phyloP scores from a whole-genome alignment of 2,113 vertebrate species.

The Rousettus leschenaultii region DNA sequence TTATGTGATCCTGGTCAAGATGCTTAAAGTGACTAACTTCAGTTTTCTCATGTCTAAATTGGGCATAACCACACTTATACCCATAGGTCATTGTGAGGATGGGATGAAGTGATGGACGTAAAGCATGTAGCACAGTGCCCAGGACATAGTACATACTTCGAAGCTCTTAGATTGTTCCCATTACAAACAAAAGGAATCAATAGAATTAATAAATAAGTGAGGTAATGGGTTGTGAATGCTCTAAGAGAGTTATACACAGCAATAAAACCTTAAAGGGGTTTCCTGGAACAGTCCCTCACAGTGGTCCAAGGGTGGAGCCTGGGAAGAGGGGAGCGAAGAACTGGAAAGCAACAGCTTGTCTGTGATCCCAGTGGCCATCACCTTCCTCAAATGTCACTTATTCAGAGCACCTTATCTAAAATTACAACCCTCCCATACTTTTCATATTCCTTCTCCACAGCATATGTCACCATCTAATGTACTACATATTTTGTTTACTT shows the following conservation, averaged over 20 bases:
- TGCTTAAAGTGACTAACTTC: background rate
- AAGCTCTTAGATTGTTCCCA: background rate
- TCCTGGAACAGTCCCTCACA: background rate
- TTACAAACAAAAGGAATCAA: background rate
- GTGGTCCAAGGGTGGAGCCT: background rate
- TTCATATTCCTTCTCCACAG: background rate
- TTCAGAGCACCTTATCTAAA: background rate
- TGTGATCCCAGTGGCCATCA: background rate
- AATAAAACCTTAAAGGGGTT: background rate
- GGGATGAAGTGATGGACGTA: background rate
- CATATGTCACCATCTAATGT: background rate
- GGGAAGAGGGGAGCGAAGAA: too few relatives aligned
- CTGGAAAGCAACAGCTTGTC: too few relatives aligned
- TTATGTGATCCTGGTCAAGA: background rate
- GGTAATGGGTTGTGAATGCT: background rate
- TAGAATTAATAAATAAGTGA: background rate
- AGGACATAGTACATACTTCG: background rate
- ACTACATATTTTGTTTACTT: background rate
- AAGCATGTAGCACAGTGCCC: too few relatives aligned
- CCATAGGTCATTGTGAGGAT: background rate
- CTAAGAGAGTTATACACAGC: background rate
- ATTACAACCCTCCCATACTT: rapidly evolving
- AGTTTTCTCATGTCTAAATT: background rate
- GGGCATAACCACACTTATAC: too few relatives aligned
- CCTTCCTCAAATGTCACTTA: background rate